Percentiles rank a stretch among this genome's conserved stretches.
These are phyloP conservation scores for Sclerodermus sp. DNA, from an alignment of 2,888 invertebrate species.

Conservation along the genomic window DNA sequence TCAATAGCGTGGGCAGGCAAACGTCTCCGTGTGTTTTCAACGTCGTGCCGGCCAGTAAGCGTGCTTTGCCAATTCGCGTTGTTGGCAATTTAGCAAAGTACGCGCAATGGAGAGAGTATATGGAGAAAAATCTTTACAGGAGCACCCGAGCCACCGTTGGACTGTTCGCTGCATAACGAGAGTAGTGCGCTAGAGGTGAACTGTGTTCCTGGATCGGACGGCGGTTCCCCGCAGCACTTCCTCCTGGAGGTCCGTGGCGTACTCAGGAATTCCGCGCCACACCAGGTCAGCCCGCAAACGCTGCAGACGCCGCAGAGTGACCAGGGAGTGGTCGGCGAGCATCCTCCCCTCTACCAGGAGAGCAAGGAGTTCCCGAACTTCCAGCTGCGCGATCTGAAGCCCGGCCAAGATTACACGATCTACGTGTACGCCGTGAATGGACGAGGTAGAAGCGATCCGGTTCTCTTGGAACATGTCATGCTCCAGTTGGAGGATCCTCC, in stretches of 20 bases:
- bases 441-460: constrained; percentile 75
- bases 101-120: neutral
- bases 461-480: constrained; percentile 69
- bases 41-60: constrained; percentile 80
- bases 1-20: constrained; percentile 81
- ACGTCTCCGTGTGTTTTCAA: constrained; percentile 79
- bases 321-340: constrained; percentile 33
- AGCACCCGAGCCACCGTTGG: constrained; percentile 74
- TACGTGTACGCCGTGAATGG: constrained; percentile 82
- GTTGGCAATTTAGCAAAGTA: no score
- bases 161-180: constrained; percentile 73
- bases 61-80: no score
- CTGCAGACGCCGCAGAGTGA: constrained; percentile 54
- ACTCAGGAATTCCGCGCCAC: constrained; percentile 42
- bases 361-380: constrained; percentile 65
- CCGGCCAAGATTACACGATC: constrained; percentile 77
- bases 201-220: constrained; percentile 79
- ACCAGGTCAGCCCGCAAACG: constrained; percentile 40
- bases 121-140: constrained; percentile 59
- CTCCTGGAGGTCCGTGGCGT: constrained; percentile 69
- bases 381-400: constrained; percentile 72
- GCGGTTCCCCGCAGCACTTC: constrained; percentile 81
- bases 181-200: constrained; percentile 68
- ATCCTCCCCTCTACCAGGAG: constrained; percentile 48
- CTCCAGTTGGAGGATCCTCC: no score